Conservation (phyloP, 2,113 vertebrate species). For the Cephalopholis sonnerati region DNA sequence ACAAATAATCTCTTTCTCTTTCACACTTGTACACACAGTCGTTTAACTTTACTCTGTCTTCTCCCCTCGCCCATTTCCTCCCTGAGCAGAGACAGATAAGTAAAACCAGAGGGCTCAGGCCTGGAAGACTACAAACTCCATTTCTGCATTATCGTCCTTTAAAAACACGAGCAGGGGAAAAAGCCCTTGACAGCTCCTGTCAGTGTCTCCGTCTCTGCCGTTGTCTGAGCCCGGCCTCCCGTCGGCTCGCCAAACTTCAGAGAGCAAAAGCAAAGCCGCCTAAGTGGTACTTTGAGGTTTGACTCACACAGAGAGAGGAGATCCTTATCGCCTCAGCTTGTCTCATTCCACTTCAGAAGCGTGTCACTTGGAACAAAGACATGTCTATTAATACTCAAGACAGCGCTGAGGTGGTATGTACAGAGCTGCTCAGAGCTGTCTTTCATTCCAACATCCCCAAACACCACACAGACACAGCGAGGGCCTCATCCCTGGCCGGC, state of each 20-base stretch:
- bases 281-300: slow-evolving; percentile 81
- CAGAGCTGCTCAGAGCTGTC: slow-evolving; percentile 49
- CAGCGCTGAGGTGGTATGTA: slow-evolving; percentile 59
- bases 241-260: slow-evolving; percentile 62
- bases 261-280: slow-evolving; percentile 67
- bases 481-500: slow-evolving; percentile 16
- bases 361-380: slow-evolving; percentile 78
- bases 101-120: slow-evolving; percentile 44
- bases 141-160: slow-evolving; percentile 37
- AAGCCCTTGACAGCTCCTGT: slow-evolving; percentile 66
- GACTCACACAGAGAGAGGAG: slow-evolving; percentile 75
- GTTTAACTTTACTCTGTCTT: neutral
- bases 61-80: neutral
- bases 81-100: slow-evolving; percentile 35
- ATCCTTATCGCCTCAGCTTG: slow-evolving; percentile 76
- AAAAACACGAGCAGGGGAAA: slow-evolving; percentile 25
- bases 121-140: slow-evolving; percentile 23
- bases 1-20: slow-evolving; percentile 67
- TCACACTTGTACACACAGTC: slow-evolving; percentile 57
- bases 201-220: slow-evolving; percentile 57
- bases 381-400: slow-evolving; percentile 75
- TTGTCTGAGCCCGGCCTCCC: slow-evolving; percentile 54
- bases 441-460: slow-evolving; percentile 55
- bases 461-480: slow-evolving; percentile 29
- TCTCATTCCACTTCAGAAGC: slow-evolving; percentile 75